Evolutionary conservation across 2,113 vertebrate genomes (phyloP).

Genomic region (Chascanopsetta lugubris): DNA sequence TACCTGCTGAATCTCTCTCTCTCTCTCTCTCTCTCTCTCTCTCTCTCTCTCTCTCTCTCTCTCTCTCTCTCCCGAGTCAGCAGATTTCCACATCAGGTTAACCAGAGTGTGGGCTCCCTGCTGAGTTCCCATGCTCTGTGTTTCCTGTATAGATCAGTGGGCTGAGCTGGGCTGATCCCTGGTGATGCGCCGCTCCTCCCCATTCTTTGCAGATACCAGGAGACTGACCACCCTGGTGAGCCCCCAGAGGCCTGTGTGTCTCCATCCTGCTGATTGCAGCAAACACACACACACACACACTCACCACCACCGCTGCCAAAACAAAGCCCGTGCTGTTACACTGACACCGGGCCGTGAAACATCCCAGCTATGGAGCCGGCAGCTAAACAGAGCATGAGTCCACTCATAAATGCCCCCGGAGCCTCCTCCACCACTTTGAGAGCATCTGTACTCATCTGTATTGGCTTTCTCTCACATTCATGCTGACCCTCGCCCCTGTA

Average conservation of each 20-base stretch:
- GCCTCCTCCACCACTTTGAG: constrained; percentile 3
- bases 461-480: constrained; percentile 71
- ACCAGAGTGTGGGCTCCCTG: constrained; percentile 37
- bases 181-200: constrained; percentile 55
- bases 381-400: no score
- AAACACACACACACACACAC: constrained; percentile 35
- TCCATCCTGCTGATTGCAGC: constrained; percentile 51
- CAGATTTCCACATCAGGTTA: constrained; percentile 37
- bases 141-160: constrained; percentile 73
- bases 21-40: no score
- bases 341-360: constrained; percentile 5
- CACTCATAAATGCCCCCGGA: not conserved
- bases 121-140: constrained; percentile 69
- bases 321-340: constrained; percentile 24
- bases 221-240: constrained; percentile 61
- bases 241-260: constrained; percentile 38
- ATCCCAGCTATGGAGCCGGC: not conserved
- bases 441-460: constrained; percentile 50
- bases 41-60: no score
- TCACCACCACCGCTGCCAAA: constrained; percentile 37
- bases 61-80: constrained; percentile 12
- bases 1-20: no score
- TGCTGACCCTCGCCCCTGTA: constrained; percentile 74
- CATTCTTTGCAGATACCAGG: constrained; percentile 58
- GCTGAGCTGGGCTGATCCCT: constrained; percentile 60